Evolutionary conservation across 2,888 invertebrate species (phyloP), one percentile per base, ranked within the genome.

Genomic region (Ochropleura plecta): DNA sequence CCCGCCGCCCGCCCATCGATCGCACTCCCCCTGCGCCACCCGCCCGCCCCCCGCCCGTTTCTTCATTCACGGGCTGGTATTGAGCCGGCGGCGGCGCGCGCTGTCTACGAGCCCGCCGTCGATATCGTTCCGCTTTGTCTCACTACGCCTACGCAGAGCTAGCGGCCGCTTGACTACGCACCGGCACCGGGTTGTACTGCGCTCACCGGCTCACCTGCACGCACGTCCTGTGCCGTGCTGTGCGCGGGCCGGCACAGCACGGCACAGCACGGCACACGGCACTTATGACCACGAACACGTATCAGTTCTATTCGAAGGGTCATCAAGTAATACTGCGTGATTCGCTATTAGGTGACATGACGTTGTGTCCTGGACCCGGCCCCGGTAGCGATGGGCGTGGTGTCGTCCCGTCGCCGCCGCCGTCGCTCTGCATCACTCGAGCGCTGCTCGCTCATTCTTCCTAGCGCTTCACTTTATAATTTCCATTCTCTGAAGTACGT

Each of bases 1-100:
- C 91, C 91, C 92, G 90, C 81, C 87, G 86, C 91, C 90, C 88
- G 86, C 91, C 91, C 88, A 92, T 93, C 93, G 89, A 91, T 92
- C 93, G 87, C 86, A 89, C 83, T 83, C 87, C 86, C 70, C 83
- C 88, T 75, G 80, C 85, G 80, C 86, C 87, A 83, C 73, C 73
- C 70, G 77, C 67, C 55, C 94, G 92, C 95, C 77, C 70, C 55
- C 73, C 48, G 70, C 81, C 84, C 83, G 57, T 77, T 70, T 55
- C 71, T 71, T 51, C 82, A 82, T 82, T 82, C 82, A 82, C 77
- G 40, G 69, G 66, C 62, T 16, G 59, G 76, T 82, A 82, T 82
- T 76, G 82, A 82, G 84, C 79, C 66, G 65, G 71, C 72, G 84
- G 78, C 66, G 65, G 71, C 72, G 69, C 73, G 71, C 71, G 74